A percentile compares a stretch with the other conserved stretches of the same genome.
Evolutionary conservation across 2,888 invertebrate species (phyloP).

Genomic region (Neocrepidodera transversa): DNA sequence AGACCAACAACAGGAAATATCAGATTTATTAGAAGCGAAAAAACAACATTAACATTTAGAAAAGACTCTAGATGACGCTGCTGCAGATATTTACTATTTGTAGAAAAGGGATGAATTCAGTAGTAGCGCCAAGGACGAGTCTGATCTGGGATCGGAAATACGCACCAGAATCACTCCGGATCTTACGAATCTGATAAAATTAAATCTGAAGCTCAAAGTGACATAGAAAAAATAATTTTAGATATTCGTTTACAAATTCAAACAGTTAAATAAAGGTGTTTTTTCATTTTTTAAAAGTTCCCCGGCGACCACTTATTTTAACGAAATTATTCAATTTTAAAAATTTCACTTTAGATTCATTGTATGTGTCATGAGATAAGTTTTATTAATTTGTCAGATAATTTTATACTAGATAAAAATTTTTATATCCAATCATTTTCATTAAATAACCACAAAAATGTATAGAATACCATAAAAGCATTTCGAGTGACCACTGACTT

Average conservation of each 20-base stretch:
- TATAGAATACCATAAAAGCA: too few relatives aligned
- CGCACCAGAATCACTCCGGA: conserved; percentile 57
- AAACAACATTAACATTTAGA: conserved; percentile 31
- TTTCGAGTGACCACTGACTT: too few relatives aligned
- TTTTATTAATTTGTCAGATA: too few relatives aligned
- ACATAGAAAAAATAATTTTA: conserved; percentile 58
- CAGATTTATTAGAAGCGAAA: conserved; percentile 41
- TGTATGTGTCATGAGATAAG: too few relatives aligned
- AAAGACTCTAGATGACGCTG: conserved; percentile 11
- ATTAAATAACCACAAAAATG: too few relatives aligned
- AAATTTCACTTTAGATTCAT: too few relatives aligned
- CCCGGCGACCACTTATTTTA: too few relatives aligned
- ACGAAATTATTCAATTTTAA: too few relatives aligned
- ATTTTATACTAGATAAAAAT: too few relatives aligned
- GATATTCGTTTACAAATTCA: conserved; percentile 58
- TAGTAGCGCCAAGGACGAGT: conserved; percentile 54
- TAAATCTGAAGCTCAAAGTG: conserved; percentile 57
- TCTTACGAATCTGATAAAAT: conserved; percentile 55
- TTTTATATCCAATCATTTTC: too few relatives aligned
- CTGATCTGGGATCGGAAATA: conserved; percentile 58
- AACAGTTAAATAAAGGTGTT: too few relatives aligned
- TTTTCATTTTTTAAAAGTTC: too few relatives aligned
- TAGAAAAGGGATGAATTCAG: conserved; percentile 57
- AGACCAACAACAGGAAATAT: conserved; percentile 41
- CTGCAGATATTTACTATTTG: conserved; percentile 19